These are phyloP conservation scores for Melanotus villosus DNA, from an alignment of 2,888 invertebrate species.

Conservation along the genomic window DNA sequence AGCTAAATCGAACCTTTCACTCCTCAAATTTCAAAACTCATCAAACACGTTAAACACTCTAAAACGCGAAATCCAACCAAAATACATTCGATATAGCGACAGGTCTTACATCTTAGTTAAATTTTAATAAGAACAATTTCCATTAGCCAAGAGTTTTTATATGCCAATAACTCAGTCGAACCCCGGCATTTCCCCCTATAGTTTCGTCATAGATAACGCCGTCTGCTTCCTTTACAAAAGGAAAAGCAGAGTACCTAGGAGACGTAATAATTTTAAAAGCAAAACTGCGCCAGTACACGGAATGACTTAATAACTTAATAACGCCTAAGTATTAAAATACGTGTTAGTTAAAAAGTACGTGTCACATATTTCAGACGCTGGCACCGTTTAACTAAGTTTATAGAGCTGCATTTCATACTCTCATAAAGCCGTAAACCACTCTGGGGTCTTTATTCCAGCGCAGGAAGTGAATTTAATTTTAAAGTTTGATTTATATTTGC, in stretches of 20 bases:
- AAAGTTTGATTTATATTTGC: constrained; percentile 52
- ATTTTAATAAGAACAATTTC: too few relatives aligned
- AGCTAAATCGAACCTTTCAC: too few relatives aligned
- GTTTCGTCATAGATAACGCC: background rate
- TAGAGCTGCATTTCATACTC: constrained; percentile 30
- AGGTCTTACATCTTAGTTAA: too few relatives aligned
- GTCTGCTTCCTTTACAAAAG: constrained; percentile 1
- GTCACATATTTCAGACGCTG: constrained; percentile 18
- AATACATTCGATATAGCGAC: too few relatives aligned
- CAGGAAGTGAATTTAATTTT: constrained; percentile 50
- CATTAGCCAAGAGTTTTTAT: too few relatives aligned
- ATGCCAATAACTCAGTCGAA: too few relatives aligned
- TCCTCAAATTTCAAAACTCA: too few relatives aligned
- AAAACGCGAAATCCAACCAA: too few relatives aligned
- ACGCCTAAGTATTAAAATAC: constrained; percentile 30
- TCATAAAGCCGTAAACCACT: constrained; percentile 37
- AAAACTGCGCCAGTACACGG: constrained; percentile 26
- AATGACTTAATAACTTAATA: constrained; percentile 35
- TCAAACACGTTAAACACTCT: too few relatives aligned
- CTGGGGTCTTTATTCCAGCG: constrained; percentile 37
- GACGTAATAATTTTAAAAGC: constrained; percentile 16
- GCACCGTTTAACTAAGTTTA: constrained; percentile 26
- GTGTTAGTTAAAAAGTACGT: constrained; percentile 30
- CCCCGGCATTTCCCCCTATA: background rate
- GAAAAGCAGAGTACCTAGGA: background rate